Evolutionary conservation across 92 coral and sea anemone species (phyloP).

Genomic region (Montipora capitata): DNA sequence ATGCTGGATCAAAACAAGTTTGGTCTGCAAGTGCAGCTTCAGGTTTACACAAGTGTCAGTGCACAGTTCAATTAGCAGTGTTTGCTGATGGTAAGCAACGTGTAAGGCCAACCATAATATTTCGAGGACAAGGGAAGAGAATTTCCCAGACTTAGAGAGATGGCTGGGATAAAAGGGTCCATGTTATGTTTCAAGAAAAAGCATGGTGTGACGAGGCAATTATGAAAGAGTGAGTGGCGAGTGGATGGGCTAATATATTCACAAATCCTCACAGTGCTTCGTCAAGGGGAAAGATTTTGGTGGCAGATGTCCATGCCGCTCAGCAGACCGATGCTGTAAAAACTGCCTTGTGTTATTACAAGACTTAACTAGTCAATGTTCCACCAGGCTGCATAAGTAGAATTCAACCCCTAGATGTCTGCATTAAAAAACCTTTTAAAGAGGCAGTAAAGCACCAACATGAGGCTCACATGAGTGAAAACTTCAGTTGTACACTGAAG

Average conservation of each 20-base stretch:
- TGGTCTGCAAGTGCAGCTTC: slow-evolving; percentile 48
- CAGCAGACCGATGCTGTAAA: slow-evolving; percentile 28
- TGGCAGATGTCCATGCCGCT: slow-evolving; percentile 33
- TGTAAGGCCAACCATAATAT: slow-evolving; percentile 39
- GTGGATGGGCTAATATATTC: slow-evolving; percentile 24
- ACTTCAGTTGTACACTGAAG: no score
- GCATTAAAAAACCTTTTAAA: no score
- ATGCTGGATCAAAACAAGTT: slow-evolving; percentile 8
- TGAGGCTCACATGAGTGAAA: no score
- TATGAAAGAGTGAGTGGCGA: slow-evolving; percentile 18
- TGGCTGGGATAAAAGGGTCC: slow-evolving; percentile 38
- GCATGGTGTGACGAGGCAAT: slow-evolving; percentile 19
- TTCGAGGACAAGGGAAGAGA: slow-evolving; percentile 48
- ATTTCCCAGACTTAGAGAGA: slow-evolving; percentile 26
- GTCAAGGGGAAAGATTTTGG: slow-evolving; percentile 25
- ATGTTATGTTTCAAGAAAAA: slow-evolving; percentile 41
- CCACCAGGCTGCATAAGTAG: no score
- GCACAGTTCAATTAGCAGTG: not conserved
- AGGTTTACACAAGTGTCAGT: not conserved
- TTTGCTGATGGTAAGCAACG: not conserved
- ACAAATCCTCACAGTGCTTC: slow-evolving; percentile 18
- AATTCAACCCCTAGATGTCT: no score
- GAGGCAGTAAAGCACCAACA: no score
- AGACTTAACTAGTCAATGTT: no score
- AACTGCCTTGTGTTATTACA: not conserved